phyloP scores from a whole-genome alignment of 2,113 vertebrate species.

The Pristiophorus japonicus region DNA sequence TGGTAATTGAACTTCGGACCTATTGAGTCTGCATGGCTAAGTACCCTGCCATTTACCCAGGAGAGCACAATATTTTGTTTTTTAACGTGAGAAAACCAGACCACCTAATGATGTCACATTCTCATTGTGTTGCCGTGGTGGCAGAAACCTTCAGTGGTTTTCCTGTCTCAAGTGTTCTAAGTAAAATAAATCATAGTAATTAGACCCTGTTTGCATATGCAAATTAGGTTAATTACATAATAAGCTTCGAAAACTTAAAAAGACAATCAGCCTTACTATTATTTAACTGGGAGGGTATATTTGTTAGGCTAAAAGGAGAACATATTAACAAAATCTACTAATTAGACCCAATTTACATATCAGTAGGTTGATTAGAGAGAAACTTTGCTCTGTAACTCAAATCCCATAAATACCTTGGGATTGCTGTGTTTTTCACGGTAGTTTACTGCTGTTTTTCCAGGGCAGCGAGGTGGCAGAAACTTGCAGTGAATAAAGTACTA shows the following conservation, averaged over 20 bases:
- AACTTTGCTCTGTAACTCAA: slow-evolving; percentile 13
- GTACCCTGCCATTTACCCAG: not conserved
- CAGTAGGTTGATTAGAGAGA: slow-evolving; percentile 23
- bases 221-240: slow-evolving; percentile 30
- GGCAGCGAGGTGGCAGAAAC: not conserved
- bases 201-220: slow-evolving; percentile 28
- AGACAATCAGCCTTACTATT: slow-evolving; percentile 8
- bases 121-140: not conserved
- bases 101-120: not conserved
- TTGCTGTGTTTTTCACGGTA: not conserved
- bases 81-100: not conserved
- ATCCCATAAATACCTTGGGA: slow-evolving; percentile 33
- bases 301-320: slow-evolving; percentile 25
- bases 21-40: not conserved
- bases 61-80: not conserved
- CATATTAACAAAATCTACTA: slow-evolving; percentile 35
- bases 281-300: slow-evolving; percentile 33
- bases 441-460: not conserved
- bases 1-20: not conserved
- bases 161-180: slow-evolving; percentile 5
- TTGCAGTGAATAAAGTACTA: not conserved
- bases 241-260: slow-evolving; percentile 21
- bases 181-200: slow-evolving; percentile 19
- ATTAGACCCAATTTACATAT: slow-evolving; percentile 37
- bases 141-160: not conserved